phyloP scores from a whole-genome alignment of 2,113 vertebrate genomes.

The Alethe diademata region DNA sequence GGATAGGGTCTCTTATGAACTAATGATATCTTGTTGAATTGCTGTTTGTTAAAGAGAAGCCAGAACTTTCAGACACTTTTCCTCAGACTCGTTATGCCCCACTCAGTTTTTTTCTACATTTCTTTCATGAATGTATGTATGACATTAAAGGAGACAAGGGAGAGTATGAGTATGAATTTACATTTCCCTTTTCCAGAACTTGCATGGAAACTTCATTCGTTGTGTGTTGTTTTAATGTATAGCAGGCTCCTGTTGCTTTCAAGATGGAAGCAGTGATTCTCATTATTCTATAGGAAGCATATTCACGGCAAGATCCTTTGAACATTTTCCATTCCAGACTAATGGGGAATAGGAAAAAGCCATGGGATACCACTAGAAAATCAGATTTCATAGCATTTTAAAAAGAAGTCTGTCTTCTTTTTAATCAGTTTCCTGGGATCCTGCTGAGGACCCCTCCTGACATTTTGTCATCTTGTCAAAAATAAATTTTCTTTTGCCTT shows the following conservation, averaged over 20 bases:
- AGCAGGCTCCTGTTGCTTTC: conserved; percentile 8
- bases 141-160: background rate
- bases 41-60: conserved; percentile 10
- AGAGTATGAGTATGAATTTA: background rate
- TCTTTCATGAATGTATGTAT: background rate
- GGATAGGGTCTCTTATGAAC: background rate
- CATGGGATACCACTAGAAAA: conserved; percentile 61
- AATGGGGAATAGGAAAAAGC: conserved; percentile 60
- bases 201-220: background rate
- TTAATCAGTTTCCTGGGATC: conserved; percentile 16
- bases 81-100: background rate
- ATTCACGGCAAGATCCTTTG: conserved; percentile 62
- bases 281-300: conserved; percentile 55
- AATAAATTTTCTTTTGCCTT: conserved; percentile 40
- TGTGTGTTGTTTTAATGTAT: conserved; percentile 19
- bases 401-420: conserved; percentile 46
- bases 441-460: conserved; percentile 23
- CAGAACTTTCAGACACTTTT: conserved; percentile 25
- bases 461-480: conserved; percentile 45
- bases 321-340: conserved; percentile 64
- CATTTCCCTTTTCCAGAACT: conserved; percentile 11
- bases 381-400: conserved; percentile 57
- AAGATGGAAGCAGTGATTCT: conserved; percentile 24
- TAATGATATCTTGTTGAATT: background rate
- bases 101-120: background rate